Evolutionary conservation across 2,888 invertebrate genomes (phyloP), one percentile per base, ranked within the genome.

Genomic region (Furcula furcula): DNA sequence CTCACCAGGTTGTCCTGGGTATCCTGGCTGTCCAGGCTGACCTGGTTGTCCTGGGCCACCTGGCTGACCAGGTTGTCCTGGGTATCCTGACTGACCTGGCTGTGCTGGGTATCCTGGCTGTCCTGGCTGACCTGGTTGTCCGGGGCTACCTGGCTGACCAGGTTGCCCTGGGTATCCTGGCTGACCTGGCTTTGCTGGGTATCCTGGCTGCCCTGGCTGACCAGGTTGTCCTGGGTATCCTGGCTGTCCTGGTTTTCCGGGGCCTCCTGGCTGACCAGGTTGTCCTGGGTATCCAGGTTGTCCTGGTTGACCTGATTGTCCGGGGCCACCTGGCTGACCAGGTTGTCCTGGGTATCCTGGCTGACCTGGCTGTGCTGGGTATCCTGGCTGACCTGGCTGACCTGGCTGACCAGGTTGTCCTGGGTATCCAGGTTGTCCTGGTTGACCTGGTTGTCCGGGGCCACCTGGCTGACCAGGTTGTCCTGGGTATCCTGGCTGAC

Each of bases 21-120:
- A 34, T 11, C 63, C 55, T 5, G 62, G 62, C 0, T 52, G 34
- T 9, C 69, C 57, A 0, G 63, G 68, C 0, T 33, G 70, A 85
- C 42, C 74, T 83, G 61, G 91, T 82, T 20, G 66, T 84, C 58
- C 68, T 86, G 56, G 90, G 1, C 41, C 14, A 6, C 56, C 66
- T 2, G 75, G 65, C 20, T 36, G 31, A 3, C 49, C 65, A 12
- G 64, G 65, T 20, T 28, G 34, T 6, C 31, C 53, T 31, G 27
- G 55, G 2, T 41, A 7, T 11, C 47, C 42, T 2, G 41, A 40
- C 2, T 36, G 29, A 12, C 42, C 48, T 31, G 52, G 36, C 28
- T 28, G 12, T 2, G 31, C 41, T 16, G 34, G 37, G 14, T 30
- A 25, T 7, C 61, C 60, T 5, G 61, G 59, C 2, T 38, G 13